phyloP scores from a whole-genome alignment of 1,140 invertebrate genomes.

The Kradibia gibbosae region DNA sequence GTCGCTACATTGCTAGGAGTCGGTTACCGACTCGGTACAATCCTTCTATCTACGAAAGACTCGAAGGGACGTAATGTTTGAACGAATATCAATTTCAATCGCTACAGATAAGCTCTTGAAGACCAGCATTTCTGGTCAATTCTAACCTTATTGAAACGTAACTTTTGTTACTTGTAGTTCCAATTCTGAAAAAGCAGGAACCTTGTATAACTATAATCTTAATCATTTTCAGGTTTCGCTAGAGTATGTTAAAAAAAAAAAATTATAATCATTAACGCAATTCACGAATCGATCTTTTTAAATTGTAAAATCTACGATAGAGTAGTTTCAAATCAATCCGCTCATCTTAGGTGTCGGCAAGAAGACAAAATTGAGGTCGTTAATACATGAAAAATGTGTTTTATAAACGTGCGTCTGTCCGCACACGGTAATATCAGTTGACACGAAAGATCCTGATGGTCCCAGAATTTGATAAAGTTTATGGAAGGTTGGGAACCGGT shows the following conservation, averaged over 20 bases:
- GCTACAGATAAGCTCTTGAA: neutral
- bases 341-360: too few relatives aligned
- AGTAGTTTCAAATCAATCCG: too few relatives aligned
- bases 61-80: neutral
- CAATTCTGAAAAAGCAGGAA: neutral
- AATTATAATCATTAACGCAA: too few relatives aligned
- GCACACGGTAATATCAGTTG: neutral
- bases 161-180: constrained; percentile 18
- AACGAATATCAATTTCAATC: neutral
- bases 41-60: neutral
- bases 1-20: neutral
- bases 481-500: neutral
- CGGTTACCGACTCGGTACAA: neutral
- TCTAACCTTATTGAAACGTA: neutral
- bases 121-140: neutral
- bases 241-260: too few relatives aligned
- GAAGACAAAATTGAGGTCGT: too few relatives aligned
- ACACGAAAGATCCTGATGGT: neutral
- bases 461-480: neutral
- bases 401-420: neutral
- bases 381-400: too few relatives aligned
- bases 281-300: too few relatives aligned
- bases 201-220: too few relatives aligned
- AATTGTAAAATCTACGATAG: too few relatives aligned
- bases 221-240: too few relatives aligned